These are phyloP conservation scores for Nothocercus nigrocapillus DNA, from an alignment of 2,113 vertebrate species.

Conservation along the genomic window DNA sequence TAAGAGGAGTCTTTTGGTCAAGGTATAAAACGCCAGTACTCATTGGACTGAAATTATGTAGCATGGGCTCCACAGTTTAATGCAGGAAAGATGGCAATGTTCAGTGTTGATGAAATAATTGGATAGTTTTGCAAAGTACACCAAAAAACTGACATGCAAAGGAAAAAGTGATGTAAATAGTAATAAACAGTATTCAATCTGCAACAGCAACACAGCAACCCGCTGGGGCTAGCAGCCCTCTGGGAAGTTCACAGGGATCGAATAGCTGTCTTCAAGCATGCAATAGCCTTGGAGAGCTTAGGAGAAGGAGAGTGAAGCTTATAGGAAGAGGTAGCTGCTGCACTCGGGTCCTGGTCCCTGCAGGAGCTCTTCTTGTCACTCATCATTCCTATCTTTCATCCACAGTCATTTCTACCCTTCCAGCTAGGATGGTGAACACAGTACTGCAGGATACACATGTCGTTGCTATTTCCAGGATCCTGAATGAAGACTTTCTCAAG, in stretches of 20 bases:
- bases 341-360: neutral
- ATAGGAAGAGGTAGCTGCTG: neutral
- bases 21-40: neutral
- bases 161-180: neutral
- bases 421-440: neutral
- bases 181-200: neutral
- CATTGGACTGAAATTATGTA: neutral
- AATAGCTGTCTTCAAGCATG: neutral
- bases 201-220: neutral
- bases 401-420: neutral
- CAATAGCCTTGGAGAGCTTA: neutral
- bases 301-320: neutral
- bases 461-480: neutral
- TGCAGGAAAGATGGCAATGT: neutral
- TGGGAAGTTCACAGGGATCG: neutral
- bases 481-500: neutral
- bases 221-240: neutral
- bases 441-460: neutral
- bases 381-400: neutral
- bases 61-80: neutral
- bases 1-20: neutral
- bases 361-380: neutral
- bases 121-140: neutral
- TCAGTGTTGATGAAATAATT: neutral
- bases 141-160: neutral